These are phyloP conservation scores for Drosophila rufa DNA, from an alignment of 1,140 invertebrate species.

Conservation along the genomic window DNA sequence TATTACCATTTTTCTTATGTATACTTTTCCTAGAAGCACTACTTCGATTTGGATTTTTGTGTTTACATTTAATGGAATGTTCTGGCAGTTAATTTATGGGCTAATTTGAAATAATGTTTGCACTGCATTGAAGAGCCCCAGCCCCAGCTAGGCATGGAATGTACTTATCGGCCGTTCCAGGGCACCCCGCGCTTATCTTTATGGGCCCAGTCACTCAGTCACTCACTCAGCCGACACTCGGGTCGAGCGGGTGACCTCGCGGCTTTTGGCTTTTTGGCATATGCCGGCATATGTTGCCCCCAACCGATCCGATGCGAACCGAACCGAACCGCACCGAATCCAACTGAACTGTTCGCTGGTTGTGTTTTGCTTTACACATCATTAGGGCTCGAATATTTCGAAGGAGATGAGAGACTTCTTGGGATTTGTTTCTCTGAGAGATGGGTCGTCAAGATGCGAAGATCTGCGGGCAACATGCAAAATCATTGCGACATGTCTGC, in stretches of 20 bases:
- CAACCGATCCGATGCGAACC: not conserved
- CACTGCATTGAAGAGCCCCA: constrained; percentile 11
- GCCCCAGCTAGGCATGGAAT: not conserved
- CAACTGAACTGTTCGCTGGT: not conserved
- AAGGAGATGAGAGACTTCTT: constrained; percentile 19
- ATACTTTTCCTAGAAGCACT: not conserved
- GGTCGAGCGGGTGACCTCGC: constrained; percentile 15
- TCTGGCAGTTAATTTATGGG: constrained; percentile 28
- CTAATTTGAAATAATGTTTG: constrained; percentile 43
- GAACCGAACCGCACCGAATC: constrained; percentile 9
- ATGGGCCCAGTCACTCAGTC: constrained; percentile 27
- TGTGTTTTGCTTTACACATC: constrained; percentile 51
- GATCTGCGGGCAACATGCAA: constrained; percentile 40
- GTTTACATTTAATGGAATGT: constrained; percentile 11
- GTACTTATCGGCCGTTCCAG: constrained; percentile 38
- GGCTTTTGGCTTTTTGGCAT: constrained; percentile 30
- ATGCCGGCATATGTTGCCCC: constrained; percentile 40
- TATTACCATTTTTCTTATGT: not conserved
- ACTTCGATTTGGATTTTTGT: not conserved
- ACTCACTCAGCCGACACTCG: constrained; percentile 36
- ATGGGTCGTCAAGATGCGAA: constrained; percentile 18
- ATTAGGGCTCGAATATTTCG: constrained; percentile 49
- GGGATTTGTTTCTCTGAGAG: constrained; percentile 7
- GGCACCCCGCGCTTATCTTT: constrained; percentile 57
- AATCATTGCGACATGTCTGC: constrained; percentile 58